These are phyloP conservation scores for Benthosema pterotum DNA, from an alignment of 2,797 vertebrate genomes.

Conservation along the genomic window DNA sequence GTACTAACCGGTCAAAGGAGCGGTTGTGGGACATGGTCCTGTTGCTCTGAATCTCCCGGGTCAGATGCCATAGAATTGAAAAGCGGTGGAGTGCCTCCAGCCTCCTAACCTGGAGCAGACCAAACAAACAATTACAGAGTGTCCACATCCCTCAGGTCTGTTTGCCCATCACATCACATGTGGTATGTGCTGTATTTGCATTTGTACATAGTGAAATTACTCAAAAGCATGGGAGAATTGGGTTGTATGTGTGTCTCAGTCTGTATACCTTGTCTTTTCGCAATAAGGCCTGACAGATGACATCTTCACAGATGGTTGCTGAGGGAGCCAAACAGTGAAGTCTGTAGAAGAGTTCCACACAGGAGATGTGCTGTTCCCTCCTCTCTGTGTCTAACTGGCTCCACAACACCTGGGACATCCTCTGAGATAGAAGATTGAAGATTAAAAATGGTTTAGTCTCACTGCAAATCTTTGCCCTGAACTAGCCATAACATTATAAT, in stretches of 20 bases:
- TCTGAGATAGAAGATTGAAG: slow-evolving; percentile 67
- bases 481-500: neutral
- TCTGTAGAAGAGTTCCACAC: slow-evolving; percentile 94
- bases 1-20: slow-evolving; percentile 92
- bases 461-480: too few species aligned
- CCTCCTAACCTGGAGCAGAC: slow-evolving; percentile 71
- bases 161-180: slow-evolving; percentile 18
- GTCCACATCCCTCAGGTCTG: neutral
- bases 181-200: neutral
- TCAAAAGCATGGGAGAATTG: too few species aligned
- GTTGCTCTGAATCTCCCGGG: slow-evolving; percentile 90
- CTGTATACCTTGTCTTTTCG: slow-evolving; percentile 87
- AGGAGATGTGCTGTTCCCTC: slow-evolving; percentile 90
- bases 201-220: too few species aligned
- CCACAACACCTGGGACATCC: slow-evolving; percentile 92
- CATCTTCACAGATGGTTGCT: slow-evolving; percentile 92
- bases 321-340: slow-evolving; percentile 95
- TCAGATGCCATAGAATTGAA: slow-evolving; percentile 97
- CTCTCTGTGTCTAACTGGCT: slow-evolving; percentile 91
- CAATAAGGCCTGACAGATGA: slow-evolving; percentile 91
- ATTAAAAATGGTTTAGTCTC: too few species aligned
- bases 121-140: slow-evolving; percentile 18
- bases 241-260: neutral
- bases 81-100: slow-evolving; percentile 94
- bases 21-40: slow-evolving; percentile 89